These are phyloP conservation scores for Drosophila robusta DNA, from an alignment of 2,888 invertebrate species.

Conservation along the genomic window DNA sequence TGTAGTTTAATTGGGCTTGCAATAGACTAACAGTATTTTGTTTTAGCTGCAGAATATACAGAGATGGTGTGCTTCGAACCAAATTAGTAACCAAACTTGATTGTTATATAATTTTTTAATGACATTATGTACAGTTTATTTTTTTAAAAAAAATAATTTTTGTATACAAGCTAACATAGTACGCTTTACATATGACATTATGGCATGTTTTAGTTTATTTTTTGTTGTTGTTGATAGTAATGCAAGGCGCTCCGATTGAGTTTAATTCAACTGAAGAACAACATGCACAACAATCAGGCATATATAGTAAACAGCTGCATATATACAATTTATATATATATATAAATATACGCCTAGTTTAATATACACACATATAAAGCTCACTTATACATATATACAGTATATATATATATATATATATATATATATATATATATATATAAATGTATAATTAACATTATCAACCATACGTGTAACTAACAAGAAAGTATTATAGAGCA, in stretches of 20 bases:
- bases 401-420: constrained; percentile 51
- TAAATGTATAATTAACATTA: constrained; percentile 71
- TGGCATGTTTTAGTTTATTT: constrained; percentile 59
- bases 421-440: constrained; percentile 51
- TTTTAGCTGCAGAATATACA: constrained; percentile 53
- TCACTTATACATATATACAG: constrained; percentile 48
- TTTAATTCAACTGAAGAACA: constrained; percentile 63
- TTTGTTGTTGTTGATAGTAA: constrained; percentile 38
- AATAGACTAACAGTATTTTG: constrained; percentile 80
- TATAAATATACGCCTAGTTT: constrained; percentile 56
- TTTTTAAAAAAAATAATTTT: constrained; percentile 48
- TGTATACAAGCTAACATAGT: constrained; percentile 44
- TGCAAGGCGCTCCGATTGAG: constrained; percentile 67
- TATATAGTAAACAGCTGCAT: constrained; percentile 71
- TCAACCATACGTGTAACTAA: constrained; percentile 79
- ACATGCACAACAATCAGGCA: constrained; percentile 81
- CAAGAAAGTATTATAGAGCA: constrained; percentile 71
- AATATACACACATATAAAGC: constrained; percentile 64
- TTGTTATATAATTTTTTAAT: constrained; percentile 79
- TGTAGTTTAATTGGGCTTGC: constrained; percentile 73
- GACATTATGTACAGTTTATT: constrained; percentile 73
- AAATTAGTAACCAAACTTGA: constrained; percentile 77
- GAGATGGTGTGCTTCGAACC: constrained; percentile 73
- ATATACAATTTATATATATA: constrained; percentile 53
- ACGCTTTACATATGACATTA: constrained; percentile 66